phyloP scores from a whole-genome alignment of 2,888 invertebrate genomes.

The Folsomia candida region DNA sequence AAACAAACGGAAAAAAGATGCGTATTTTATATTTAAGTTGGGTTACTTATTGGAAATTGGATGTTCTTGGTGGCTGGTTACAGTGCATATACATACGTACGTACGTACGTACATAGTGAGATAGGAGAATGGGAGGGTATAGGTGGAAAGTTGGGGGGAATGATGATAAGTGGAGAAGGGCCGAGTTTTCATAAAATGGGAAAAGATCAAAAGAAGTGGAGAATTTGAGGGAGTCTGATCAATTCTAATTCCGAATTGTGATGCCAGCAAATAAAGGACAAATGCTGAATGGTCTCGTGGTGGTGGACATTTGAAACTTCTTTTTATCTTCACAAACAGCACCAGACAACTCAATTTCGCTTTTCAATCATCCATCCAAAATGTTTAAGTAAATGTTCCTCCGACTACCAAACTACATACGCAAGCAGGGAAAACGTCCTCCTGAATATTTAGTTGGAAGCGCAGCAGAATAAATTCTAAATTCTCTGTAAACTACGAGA shows the following conservation, averaged over 20 bases:
- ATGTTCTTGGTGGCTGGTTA: not conserved
- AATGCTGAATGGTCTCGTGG: not conserved
- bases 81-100: too few species aligned
- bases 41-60: not conserved
- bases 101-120: too few species aligned
- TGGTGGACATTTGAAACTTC: not conserved
- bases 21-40: not conserved
- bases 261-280: not conserved
- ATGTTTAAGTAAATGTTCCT: not conserved
- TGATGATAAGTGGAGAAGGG: not conserved
- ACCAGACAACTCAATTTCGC: conserved; percentile 10
- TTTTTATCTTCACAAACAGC: conserved; percentile 1
- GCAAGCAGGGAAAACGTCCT: too few species aligned
- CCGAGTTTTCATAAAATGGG: conserved; percentile 49
- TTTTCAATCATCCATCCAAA: not conserved
- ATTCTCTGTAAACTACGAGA: too few species aligned
- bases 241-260: not conserved
- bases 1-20: not conserved
- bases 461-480: too few species aligned
- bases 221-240: not conserved
- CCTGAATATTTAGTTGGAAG: too few species aligned
- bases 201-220: conserved; percentile 48
- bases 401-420: not conserved
- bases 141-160: conserved; percentile 42
- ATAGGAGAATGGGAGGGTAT: conserved; percentile 40